These are phyloP conservation scores for Crocuta crocuta DNA, from an alignment of 2,113 vertebrate genomes.

Conservation along the genomic window DNA sequence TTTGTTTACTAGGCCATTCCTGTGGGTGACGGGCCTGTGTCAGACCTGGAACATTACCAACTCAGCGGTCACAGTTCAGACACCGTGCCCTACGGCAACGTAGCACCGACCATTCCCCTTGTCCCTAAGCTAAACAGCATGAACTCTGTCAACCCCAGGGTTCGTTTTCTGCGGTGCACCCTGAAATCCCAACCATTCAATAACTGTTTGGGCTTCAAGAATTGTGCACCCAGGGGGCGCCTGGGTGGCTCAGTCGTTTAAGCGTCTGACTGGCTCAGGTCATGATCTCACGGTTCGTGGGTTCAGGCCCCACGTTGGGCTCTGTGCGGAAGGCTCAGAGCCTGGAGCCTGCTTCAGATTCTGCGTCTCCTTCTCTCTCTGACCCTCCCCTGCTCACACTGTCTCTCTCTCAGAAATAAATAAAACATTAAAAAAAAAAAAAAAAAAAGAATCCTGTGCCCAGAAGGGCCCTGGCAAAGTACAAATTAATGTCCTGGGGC, in stretches of 20 bases:
- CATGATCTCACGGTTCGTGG: no score
- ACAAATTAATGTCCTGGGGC: no score
- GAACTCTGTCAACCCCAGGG: neutral
- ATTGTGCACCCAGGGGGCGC: neutral
- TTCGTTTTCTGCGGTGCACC: neutral
- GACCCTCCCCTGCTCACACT: no score
- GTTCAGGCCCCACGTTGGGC: no score
- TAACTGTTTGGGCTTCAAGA: neutral
- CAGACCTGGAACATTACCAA: neutral
- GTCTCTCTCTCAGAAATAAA: no score
- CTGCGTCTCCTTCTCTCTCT: no score
- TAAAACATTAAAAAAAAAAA: no score
- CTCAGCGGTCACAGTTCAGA: accelerated
- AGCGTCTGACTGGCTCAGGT: no score
- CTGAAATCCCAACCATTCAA: neutral
- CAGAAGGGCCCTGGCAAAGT: neutral
- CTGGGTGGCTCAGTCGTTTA: no score
- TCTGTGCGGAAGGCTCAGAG: no score
- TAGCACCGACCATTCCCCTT: neutral
- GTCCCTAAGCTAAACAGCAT: neutral
- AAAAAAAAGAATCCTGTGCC: no score
- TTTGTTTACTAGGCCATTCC: neutral
- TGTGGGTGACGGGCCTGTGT: neutral
- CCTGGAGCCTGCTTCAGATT: no score
- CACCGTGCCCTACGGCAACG: accelerated